Evolutionary conservation across 2,888 invertebrate species (phyloP), one percentile per base, ranked within the genome.

Genomic region (Tortrix viridana): DNA sequence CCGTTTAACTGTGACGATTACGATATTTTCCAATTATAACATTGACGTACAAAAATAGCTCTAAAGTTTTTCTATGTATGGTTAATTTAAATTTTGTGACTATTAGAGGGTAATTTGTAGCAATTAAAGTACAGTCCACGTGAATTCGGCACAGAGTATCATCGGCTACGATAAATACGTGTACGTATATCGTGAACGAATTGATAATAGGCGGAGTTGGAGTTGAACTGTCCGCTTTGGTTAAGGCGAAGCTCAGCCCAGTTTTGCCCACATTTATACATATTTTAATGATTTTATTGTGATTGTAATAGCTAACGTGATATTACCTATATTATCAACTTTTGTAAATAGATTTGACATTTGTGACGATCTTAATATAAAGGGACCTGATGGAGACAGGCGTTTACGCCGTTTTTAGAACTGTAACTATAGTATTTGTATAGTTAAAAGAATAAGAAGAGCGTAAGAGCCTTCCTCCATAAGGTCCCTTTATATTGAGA

Each of bases 121-220:
- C 86, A 89, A 89, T 89, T 86, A 89, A 84, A 84, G 72, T 74
- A 76, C 79, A 76, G 74, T 77, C 71, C 79, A 80, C 73, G 80
- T 72, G 74, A 75, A 75, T 79, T 76, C 77, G 74, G 71, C 74
- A 72, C 74, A 77, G 74, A 71, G 66, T 70, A 52, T 62, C 67
- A 67, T 74, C 66, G 69, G 69, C 74, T 72, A 72, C 67, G 66
- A 65, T 64, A 67, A 72, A 73, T 67, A 67, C 66, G 72, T 72
- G 67, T 70, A n/a, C n/a, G n/a, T n/a, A 71, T 69, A 71, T 74
- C 84, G 81, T 79, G 83, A 84, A 84, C 89, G 88, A 90, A 90
- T 90, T 72, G 85, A 71, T 90, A 89, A 90, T 89, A 73, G 79
- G 69, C 67, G 69, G 65, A 66, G 69, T 69, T 72, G 71, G 79